Base-by-base conservation (phyloP, 2,797 vertebrate species). In the Peromyscus aztecus region DNA sequence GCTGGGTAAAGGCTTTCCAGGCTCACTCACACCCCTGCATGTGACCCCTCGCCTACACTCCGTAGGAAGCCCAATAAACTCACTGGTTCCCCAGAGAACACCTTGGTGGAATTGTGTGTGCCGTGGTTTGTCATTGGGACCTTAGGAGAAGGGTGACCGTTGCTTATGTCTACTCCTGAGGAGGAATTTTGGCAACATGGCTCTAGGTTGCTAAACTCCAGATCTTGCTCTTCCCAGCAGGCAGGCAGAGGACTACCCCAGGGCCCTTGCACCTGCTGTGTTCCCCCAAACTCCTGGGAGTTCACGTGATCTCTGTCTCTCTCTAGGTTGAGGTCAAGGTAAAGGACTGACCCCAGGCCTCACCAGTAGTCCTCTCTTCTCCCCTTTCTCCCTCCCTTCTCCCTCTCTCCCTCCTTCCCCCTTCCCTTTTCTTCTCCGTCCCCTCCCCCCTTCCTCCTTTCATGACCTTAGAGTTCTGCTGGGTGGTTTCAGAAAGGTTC, bases 311-410 rank as follows among this genome's bases (percentile, higher is more conserved):
- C 34, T 11, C 52, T 52, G 8, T 11, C 49, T 6, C 11, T 43
- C 71, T 57, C 71, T 40, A 61, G 71, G 40, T 52, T 61, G 55
- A 61, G 4, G 55, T 46, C 52, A 89, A 46, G 29, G 40, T n/a
- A 57, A 49, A 63, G 73, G 40, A 34, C 12, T 6, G 57, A 34
- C 2, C 10, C 87, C 12, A 23, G n/a, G 40, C 37, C 57, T 14
- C 37, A 37, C 87, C 69, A 57, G 37, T 23, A 23, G 12, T 61
- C 23, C 4, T 37, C 8, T 13, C 46, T 86, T 71, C 31, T 55
- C 49, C 8, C 65, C 4, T 21, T 6, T 11, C 9, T 14, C 3
- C 2, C 24, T 3, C 0, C 11, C 19, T 6, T 17, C 5, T 16
- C 31, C 14, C 7, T 34, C 37, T 2, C 4, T 8, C 6, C 17